Evolutionary conservation across 92 coral and sea anemone species (phyloP).

Genomic region (Parazoanthus swiftii): DNA sequence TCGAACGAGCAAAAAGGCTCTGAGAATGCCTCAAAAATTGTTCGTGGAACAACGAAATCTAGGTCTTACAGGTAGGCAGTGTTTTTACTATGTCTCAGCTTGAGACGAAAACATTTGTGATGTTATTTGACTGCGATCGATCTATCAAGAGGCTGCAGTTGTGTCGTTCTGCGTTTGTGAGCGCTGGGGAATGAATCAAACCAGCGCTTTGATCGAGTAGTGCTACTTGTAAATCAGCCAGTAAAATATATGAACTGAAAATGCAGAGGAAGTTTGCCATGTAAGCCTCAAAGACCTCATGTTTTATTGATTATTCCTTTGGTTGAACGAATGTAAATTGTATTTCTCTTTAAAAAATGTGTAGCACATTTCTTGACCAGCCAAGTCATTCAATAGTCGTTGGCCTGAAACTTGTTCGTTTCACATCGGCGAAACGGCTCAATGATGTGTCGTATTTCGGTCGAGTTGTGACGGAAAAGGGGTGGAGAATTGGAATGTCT

Average conservation of each 20-base stretch:
- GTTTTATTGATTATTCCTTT: conserved; percentile 2
- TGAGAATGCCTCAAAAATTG: conserved; percentile 36
- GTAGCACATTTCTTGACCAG: neutral
- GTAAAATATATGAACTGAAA: neutral
- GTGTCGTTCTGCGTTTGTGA: neutral
- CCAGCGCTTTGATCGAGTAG: neutral
- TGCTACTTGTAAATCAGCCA: neutral
- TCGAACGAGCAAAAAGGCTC: conserved; percentile 11
- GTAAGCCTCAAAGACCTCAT: neutral
- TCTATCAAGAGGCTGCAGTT: conserved; percentile 9
- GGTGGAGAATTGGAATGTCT: conserved; percentile 38
- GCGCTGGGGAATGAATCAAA: neutral
- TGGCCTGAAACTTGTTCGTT: neutral
- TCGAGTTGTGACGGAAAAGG: conserved; percentile 39
- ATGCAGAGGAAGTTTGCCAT: neutral
- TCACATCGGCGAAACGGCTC: neutral
- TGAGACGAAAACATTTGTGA: conserved; percentile 34
- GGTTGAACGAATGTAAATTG: neutral
- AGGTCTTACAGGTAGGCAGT: conserved; percentile 43
- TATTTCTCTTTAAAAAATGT: neutral
- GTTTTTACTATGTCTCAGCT: conserved; percentile 37
- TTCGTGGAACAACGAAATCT: conserved; percentile 34
- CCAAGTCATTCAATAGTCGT: neutral
- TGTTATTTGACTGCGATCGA: neutral
- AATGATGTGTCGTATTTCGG: conserved; percentile 7